phyloP scores from a whole-genome alignment of 2,797 vertebrate genomes.

The Amphiprion clarkii region DNA sequence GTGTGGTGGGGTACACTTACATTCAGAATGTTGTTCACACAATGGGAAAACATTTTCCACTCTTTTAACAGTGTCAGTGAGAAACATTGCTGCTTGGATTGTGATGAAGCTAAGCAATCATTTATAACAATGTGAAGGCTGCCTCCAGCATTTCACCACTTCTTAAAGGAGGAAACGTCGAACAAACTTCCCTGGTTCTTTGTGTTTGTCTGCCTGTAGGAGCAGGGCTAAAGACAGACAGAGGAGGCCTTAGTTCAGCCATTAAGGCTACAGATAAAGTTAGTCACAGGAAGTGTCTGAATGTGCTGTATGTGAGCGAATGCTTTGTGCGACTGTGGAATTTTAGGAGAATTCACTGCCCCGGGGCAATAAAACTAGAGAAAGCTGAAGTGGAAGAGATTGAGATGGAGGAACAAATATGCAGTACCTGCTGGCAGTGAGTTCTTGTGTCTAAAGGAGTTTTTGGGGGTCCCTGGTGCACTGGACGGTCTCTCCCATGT shows the following conservation, averaged over 20 bases:
- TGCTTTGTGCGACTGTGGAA: constrained; percentile 70
- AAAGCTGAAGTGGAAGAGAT: constrained; percentile 15
- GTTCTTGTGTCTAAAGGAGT: constrained; percentile 89
- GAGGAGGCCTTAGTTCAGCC: constrained; percentile 59
- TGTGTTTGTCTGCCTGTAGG: constrained; percentile 44
- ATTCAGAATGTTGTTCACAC: too few relatives aligned
- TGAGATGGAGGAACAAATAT: background rate
- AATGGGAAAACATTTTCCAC: too few relatives aligned
- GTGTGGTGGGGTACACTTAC: too few relatives aligned
- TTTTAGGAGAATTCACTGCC: constrained; percentile 63
- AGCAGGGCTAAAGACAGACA: constrained; percentile 60
- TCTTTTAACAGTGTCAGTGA: too few relatives aligned
- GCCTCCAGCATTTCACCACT: constrained; percentile 13
- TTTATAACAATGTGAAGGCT: background rate
- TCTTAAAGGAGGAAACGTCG: constrained; percentile 14
- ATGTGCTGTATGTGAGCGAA: constrained; percentile 52
- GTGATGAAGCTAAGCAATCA: background rate
- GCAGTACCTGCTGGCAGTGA: constrained; percentile 90
- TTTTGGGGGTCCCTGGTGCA: constrained; percentile 91
- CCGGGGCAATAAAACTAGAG: constrained; percentile 21
- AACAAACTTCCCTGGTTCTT: constrained; percentile 31
- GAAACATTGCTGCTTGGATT: too few relatives aligned
- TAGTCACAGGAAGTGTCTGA: constrained; percentile 78
- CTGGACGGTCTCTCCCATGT: constrained; percentile 96
- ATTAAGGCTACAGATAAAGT: constrained; percentile 72